Percentiles rank a stretch among this genome's conserved stretches.
Evolutionary conservation across 2,113 vertebrate genomes (phyloP).

Genomic region (Cyanistes caeruleus): DNA sequence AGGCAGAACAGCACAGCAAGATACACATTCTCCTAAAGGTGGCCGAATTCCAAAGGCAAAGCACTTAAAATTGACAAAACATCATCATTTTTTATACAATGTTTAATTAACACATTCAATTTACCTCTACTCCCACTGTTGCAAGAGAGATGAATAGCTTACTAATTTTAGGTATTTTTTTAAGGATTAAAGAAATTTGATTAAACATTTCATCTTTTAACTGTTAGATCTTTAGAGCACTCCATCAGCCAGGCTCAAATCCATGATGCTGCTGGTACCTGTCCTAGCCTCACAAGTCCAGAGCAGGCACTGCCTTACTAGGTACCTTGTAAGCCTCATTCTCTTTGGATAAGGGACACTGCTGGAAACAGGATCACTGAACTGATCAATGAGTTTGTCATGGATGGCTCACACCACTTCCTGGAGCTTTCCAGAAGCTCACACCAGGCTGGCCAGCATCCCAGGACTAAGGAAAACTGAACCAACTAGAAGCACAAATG

Average conservation of each 20-base stretch:
- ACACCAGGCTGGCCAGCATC: not conserved
- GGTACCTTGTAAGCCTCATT: not conserved
- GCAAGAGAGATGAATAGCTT: not conserved
- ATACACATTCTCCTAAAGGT: not conserved
- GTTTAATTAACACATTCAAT: slow-evolving; percentile 33
- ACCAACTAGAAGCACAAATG: not conserved
- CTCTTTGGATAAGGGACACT: not conserved
- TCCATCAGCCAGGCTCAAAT: not conserved
- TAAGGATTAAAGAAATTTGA: not conserved
- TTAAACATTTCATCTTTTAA: not conserved
- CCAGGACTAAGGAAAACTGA: not conserved
- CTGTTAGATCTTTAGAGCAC: not conserved
- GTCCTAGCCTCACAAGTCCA: not conserved
- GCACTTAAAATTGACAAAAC: slow-evolving; percentile 5
- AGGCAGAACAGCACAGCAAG: not conserved
- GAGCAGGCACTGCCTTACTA: not conserved
- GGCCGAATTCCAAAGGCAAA: not conserved
- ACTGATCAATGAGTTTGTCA: not conserved
- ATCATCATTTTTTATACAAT: not conserved
- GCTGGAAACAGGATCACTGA: not conserved
- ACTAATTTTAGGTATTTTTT: not conserved
- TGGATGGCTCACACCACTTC: not conserved
- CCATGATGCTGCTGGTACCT: not conserved
- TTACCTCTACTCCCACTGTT: not conserved
- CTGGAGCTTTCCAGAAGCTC: not conserved